These are phyloP conservation scores for Mystacides longicornis DNA, from an alignment of 2,888 invertebrate species.

Conservation along the genomic window DNA sequence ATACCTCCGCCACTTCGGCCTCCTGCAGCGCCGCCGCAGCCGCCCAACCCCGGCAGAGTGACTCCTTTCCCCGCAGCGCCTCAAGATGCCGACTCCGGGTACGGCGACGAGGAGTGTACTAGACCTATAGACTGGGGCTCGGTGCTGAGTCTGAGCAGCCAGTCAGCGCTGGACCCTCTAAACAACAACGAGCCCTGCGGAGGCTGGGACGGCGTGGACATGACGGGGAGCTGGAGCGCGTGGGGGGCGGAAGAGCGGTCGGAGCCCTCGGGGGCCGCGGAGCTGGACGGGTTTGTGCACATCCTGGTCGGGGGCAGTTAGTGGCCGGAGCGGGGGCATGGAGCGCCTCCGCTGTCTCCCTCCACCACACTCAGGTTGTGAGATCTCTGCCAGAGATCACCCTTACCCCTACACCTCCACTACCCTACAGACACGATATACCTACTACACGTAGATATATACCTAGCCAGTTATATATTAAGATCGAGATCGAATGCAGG, in stretches of 20 bases:
- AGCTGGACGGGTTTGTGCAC: conserved; percentile 36
- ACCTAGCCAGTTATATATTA: no score
- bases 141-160: conserved; percentile 77
- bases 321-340: conserved; percentile 36
- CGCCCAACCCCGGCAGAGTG: conserved; percentile 28
- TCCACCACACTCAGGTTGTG: conserved; percentile 21
- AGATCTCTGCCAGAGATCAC: conserved; percentile 5
- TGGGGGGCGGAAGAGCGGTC: conserved; percentile 28
- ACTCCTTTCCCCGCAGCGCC: conserved; percentile 18
- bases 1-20: conserved; percentile 39
- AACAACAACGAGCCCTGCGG: conserved; percentile 49
- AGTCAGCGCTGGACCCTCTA: conserved; percentile 75
- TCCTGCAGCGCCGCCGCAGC: conserved; percentile 30
- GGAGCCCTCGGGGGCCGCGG: conserved; percentile 28
- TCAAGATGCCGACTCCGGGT: conserved; percentile 38
- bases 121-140: conserved; percentile 89
- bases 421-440: conserved; percentile 2
- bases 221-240: conserved; percentile 25
- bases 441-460: conserved; percentile 8
- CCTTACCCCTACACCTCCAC: conserved; percentile 1
- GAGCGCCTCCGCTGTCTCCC: conserved; percentile 25
- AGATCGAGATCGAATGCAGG: conserved; percentile 23
- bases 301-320: conserved; percentile 64
- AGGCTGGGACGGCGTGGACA: conserved; percentile 28
- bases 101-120: conserved; percentile 60